Conservation (phyloP, 1,140 invertebrate species). For the Asobara japonica region DNA sequence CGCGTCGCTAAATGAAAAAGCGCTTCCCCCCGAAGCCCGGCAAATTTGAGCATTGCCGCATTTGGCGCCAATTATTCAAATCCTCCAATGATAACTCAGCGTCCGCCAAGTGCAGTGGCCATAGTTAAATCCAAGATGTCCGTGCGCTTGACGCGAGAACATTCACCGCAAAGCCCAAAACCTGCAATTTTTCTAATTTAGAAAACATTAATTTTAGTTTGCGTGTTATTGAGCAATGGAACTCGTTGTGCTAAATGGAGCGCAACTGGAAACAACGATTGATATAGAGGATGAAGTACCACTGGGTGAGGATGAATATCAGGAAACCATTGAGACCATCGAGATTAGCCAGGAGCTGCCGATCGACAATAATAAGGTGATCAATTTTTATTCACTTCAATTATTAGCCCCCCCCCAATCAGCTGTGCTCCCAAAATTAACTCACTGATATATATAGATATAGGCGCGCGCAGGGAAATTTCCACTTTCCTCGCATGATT, state of each 20-base stretch:
- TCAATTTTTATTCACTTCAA: too few relatives aligned
- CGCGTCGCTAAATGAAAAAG: too few relatives aligned
- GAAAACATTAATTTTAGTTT: neutral
- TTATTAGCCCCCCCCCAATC: too few relatives aligned
- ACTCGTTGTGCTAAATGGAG: neutral
- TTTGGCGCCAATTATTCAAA: neutral
- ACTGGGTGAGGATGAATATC: too few relatives aligned
- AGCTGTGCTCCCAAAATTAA: neutral
- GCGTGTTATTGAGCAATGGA: conserved; percentile 15
- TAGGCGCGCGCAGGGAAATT: neutral
- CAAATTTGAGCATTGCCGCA: neutral
- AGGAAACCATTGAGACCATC: neutral
- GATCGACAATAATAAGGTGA: conserved; percentile 14
- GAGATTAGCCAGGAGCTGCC: neutral
- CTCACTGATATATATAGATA: neutral
- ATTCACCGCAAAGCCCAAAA: neutral
- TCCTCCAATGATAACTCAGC: neutral
- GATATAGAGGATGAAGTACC: neutral
- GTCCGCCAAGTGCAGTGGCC: neutral
- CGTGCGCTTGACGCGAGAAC: conserved; percentile 22
- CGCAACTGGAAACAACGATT: neutral
- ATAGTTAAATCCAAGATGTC: conserved; percentile 27
- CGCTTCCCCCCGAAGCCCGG: neutral
- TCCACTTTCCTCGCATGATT: too few relatives aligned
- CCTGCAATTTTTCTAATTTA: neutral